Evolutionary conservation across 2,113 vertebrate genomes (phyloP).

Genomic region (Nannobrachium achirus): DNA sequence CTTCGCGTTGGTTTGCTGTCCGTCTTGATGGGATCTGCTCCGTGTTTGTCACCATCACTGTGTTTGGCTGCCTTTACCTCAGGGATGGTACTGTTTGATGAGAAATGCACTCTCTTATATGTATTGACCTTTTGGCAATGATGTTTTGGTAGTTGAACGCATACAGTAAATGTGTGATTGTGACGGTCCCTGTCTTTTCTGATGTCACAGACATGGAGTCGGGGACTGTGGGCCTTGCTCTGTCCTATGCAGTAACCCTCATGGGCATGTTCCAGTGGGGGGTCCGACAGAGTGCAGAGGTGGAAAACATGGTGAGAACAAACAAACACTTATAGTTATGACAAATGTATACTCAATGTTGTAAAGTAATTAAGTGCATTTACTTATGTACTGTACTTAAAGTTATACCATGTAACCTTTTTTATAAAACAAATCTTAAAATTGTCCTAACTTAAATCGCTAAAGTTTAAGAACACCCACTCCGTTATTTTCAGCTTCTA

Average conservation of each 20-base stretch:
- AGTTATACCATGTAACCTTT: no score
- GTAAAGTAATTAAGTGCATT: no score
- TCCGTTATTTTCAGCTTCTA: no score
- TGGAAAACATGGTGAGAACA: conserved; percentile 92
- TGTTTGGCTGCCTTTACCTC: conserved; percentile 89
- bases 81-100: conserved; percentile 81
- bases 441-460: no score
- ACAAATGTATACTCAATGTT: no score
- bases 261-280: conserved; percentile 98
- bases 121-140: background rate
- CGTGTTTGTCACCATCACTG: conserved; percentile 86
- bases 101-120: background rate
- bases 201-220: conserved; percentile 82
- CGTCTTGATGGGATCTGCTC: conserved; percentile 95
- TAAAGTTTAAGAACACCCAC: no score
- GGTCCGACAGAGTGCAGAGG: conserved; percentile 93
- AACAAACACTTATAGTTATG: background rate
- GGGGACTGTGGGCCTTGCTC: conserved; percentile 87
- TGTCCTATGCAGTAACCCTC: conserved; percentile 90
- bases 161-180: background rate
- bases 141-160: background rate
- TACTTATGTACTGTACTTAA: no score
- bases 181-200: background rate
- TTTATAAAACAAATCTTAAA: no score
- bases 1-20: conserved; percentile 94